Evolutionary conservation across 2,797 vertebrate species (phyloP).

Genomic region (Lophius americanus): DNA sequence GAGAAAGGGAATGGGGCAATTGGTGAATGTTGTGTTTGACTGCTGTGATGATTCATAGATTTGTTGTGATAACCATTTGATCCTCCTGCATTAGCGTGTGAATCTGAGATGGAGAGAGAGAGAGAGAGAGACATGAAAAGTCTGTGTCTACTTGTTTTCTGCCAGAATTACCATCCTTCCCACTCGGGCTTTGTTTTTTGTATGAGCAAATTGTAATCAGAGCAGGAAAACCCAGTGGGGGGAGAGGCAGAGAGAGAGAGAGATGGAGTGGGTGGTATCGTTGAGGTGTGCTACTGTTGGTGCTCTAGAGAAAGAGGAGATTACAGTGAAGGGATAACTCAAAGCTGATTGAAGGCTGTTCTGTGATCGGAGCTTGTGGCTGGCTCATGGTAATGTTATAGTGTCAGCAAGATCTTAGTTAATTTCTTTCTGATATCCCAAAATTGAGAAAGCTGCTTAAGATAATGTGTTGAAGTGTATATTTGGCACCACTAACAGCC

Average conservation of each 20-base stretch:
- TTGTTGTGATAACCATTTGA: constrained; percentile 26
- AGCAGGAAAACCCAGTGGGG: constrained; percentile 59
- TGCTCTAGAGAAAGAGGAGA: constrained; percentile 30
- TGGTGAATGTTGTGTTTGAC: background rate
- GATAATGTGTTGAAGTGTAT: constrained; percentile 25
- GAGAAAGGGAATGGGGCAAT: background rate
- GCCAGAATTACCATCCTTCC: constrained; percentile 44
- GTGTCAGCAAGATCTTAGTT: constrained; percentile 49
- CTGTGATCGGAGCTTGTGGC: constrained; percentile 37
- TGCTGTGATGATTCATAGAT: constrained; percentile 12
- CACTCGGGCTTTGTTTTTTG: constrained; percentile 58
- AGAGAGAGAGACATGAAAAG: constrained; percentile 30
- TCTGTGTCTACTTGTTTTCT: constrained; percentile 46
- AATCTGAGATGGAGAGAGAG: background rate
- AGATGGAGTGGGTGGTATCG: constrained; percentile 46
- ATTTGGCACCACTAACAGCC: constrained; percentile 38
- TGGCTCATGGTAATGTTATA: constrained; percentile 39
- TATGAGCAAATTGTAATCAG: constrained; percentile 71
- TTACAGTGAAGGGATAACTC: constrained; percentile 61
- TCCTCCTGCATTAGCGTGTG: constrained; percentile 16
- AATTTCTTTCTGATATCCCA: constrained; percentile 29
- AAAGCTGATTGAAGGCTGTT: constrained; percentile 65
- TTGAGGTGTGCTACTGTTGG: constrained; percentile 38
- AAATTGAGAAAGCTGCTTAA: constrained; percentile 31
- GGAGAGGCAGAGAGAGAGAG: constrained; percentile 8